Evolutionary conservation across 2,113 vertebrate species (phyloP).

Genomic region (Mustelus asterias): DNA sequence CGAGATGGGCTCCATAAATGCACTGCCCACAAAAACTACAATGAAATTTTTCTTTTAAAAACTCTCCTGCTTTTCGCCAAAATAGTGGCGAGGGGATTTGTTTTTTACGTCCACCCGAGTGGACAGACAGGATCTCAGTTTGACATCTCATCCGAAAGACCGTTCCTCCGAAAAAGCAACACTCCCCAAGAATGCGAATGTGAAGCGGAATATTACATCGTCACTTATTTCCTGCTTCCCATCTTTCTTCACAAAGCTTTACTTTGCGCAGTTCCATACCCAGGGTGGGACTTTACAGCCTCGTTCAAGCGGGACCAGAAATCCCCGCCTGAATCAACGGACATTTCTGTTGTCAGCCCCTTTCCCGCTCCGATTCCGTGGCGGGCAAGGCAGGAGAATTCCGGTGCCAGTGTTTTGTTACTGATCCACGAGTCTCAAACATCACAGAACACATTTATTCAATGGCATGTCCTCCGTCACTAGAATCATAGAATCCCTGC

Average conservation of each 20-base stretch:
- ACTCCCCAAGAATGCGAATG: not conserved
- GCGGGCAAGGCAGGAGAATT: too few relatives aligned
- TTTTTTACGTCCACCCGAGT: not conserved
- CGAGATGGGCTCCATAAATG: not conserved
- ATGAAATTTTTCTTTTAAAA: not conserved
- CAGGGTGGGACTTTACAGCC: not conserved
- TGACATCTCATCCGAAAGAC: not conserved
- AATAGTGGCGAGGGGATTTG: not conserved
- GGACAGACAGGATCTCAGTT: not conserved
- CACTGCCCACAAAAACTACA: not conserved
- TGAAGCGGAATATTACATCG: not conserved
- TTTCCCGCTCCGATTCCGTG: too few relatives aligned
- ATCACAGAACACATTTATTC: not conserved
- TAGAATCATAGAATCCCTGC: too few relatives aligned
- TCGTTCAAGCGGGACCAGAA: too few relatives aligned
- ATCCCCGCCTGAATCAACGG: too few relatives aligned
- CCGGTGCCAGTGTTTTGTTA: not conserved
- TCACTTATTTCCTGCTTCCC: not conserved
- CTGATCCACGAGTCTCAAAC: not conserved
- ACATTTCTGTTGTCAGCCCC: too few relatives aligned
- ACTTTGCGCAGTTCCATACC: not conserved
- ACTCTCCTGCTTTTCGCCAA: not conserved
- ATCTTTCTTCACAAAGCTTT: not conserved
- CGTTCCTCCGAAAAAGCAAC: too few relatives aligned
- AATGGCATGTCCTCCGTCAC: too few relatives aligned